Evolutionary conservation across 2,113 vertebrate species (phyloP).

Genomic region (Menidia beryllina): DNA sequence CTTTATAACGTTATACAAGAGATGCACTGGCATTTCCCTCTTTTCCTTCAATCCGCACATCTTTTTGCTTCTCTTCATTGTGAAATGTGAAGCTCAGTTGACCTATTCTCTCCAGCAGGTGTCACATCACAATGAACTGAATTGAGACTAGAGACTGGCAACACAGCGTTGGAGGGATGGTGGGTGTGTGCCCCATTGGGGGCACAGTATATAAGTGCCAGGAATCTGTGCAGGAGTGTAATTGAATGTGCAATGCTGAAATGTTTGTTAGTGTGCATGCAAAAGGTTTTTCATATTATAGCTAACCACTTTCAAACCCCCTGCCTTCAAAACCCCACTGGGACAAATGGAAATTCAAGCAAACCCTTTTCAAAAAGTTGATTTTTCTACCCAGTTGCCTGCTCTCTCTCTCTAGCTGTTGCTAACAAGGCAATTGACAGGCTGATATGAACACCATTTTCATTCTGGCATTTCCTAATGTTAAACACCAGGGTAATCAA

Average conservation of each 20-base stretch:
- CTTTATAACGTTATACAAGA: constrained; percentile 64
- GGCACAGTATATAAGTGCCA: constrained; percentile 14
- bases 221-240: neutral
- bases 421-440: constrained; percentile 80
- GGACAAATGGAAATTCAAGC: constrained; percentile 71
- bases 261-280: constrained; percentile 18
- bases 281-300: constrained; percentile 40
- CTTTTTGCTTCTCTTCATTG: constrained; percentile 55
- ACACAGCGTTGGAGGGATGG: constrained; percentile 11
- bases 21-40: constrained; percentile 42
- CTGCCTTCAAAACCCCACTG: constrained; percentile 42
- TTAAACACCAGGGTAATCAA: constrained; percentile 80
- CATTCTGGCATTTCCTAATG: constrained; percentile 77
- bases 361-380: constrained; percentile 52
- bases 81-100: constrained; percentile 52
- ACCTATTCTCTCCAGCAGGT: constrained; percentile 59
- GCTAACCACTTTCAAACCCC: constrained; percentile 51
- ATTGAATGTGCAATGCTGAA: constrained; percentile 9
- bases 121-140: constrained; percentile 66
- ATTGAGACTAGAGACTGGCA: constrained; percentile 56
- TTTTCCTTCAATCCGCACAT: constrained; percentile 44
- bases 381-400: constrained; percentile 48
- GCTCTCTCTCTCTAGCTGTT: constrained; percentile 54
- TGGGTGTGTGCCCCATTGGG: constrained; percentile 10
- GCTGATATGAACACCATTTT: constrained; percentile 70